Conservation (phyloP, 2,797 vertebrate genomes). For the Hypotaenidia okinawae region DNA sequence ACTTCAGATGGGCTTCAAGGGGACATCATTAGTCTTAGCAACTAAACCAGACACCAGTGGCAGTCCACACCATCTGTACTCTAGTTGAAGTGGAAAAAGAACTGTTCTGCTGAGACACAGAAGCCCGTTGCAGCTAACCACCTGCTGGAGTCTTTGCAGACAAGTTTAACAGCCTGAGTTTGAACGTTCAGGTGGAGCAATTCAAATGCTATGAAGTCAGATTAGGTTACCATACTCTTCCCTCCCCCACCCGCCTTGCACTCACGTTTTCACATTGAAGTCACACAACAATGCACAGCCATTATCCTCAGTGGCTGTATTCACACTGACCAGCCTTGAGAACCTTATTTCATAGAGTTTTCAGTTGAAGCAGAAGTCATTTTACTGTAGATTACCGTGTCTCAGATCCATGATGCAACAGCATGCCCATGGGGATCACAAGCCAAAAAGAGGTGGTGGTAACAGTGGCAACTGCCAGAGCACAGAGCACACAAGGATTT, state of each 20-base stretch:
- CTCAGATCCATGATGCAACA: not conserved
- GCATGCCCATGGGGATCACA: not conserved
- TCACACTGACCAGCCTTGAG: not conserved
- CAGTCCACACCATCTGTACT: not conserved
- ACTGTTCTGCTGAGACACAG: not conserved
- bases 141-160: not conserved
- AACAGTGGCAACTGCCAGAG: not conserved
- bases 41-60: not conserved
- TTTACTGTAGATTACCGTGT: not conserved
- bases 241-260: not conserved
- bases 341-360: not conserved
- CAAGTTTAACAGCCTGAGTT: not conserved
- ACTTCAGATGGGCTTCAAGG: not conserved
- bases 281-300: not conserved
- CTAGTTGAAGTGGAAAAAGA: not conserved
- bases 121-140: not conserved
- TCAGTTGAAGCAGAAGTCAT: not conserved
- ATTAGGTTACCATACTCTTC: not conserved
- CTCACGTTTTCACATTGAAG: not conserved
- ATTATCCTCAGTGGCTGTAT: not conserved
- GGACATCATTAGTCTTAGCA: not conserved
- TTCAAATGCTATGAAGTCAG: not conserved
- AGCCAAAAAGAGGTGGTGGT: not conserved
- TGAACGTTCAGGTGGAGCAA: not conserved
- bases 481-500: not conserved